phyloP scores from a whole-genome alignment of 2,113 vertebrate species.

The Ophiodon elongatus region DNA sequence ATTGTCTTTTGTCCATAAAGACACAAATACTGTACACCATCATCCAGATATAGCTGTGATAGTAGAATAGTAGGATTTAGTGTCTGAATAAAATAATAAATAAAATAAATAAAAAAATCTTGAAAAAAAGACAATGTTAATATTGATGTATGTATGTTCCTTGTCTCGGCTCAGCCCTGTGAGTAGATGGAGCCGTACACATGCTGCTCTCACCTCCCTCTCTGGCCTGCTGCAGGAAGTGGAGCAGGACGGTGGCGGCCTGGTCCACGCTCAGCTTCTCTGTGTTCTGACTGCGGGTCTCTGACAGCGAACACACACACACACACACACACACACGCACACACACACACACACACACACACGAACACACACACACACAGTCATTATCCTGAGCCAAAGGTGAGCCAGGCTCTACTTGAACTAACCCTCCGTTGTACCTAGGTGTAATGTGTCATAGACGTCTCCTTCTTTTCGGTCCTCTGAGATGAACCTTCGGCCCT shows the following conservation, averaged over 20 bases:
- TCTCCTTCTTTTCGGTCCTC: constrained; percentile 89
- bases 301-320: constrained; percentile 73
- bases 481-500: constrained; percentile 92
- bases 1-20: not conserved
- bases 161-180: not conserved
- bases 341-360: constrained; percentile 18
- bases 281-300: constrained; percentile 88
- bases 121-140: not conserved
- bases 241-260: constrained; percentile 86
- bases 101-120: no score
- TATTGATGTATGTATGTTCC: not conserved
- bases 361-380: not conserved
- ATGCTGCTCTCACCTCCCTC: constrained; percentile 84
- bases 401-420: not conserved
- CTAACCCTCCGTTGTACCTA: constrained; percentile 81
- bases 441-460: constrained; percentile 85
- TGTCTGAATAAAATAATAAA: no score
- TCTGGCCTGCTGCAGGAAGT: constrained; percentile 84
- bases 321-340: constrained; percentile 12
- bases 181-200: not conserved
- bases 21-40: not conserved
- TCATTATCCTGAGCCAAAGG: not conserved
- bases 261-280: constrained; percentile 88
- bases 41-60: not conserved
- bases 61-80: not conserved